Evolutionary conservation across 2,797 vertebrate genomes (phyloP), one percentile per base, ranked within the genome.

Genomic region (Nothura maculosa): DNA sequence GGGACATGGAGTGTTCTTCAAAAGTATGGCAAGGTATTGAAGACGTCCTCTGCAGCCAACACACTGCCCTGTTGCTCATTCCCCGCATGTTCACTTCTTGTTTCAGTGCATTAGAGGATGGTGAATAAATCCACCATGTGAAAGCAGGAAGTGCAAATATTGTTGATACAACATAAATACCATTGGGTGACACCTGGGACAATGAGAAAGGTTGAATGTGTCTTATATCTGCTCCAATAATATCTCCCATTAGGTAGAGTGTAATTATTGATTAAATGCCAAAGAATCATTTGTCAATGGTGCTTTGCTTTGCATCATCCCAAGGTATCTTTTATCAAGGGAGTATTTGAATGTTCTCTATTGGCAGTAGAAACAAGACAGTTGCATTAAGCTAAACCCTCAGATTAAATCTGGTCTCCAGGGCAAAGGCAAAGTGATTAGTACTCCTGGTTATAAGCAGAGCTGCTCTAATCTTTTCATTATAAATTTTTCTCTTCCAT

Each of bases 401-500:
- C 55, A 93, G 87, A 97, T 95, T 96, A 96, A 89, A 94, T 96
- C 90, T 96, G 81, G 81, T 95, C 95, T 95, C 92, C 64, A 40
- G 95, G 92, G 85, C 85, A 94, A 85, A 95, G 89, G 87, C 92
- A 88, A 87, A 92, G 85, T 93, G 92, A 94, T 96, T 95, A 93
- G 80, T 92, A 87, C 80, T 95, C 81, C 92, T 95, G 90, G 92
- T 94, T 96, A 94, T 95, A 92, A 95, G 89, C 91, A 94, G 82
- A 90, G 82, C 75, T 82, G 72, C 81, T 96, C 93, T 96, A 90
- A 96, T 96, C 95, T 97, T 94, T 90, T 93, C 91, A 90, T 87
- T 91, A 89, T 50, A 94, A 90, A 91, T 93, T 89, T 91, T 78
- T 78, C 40, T 95, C 30, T 80, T 83, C 91, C 96, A 97, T 97